A percentile compares a stretch with the other conserved stretches of the same genome.
These are phyloP conservation scores for Xiphias gladius DNA, from an alignment of 2,113 vertebrate genomes.

Conservation along the genomic window DNA sequence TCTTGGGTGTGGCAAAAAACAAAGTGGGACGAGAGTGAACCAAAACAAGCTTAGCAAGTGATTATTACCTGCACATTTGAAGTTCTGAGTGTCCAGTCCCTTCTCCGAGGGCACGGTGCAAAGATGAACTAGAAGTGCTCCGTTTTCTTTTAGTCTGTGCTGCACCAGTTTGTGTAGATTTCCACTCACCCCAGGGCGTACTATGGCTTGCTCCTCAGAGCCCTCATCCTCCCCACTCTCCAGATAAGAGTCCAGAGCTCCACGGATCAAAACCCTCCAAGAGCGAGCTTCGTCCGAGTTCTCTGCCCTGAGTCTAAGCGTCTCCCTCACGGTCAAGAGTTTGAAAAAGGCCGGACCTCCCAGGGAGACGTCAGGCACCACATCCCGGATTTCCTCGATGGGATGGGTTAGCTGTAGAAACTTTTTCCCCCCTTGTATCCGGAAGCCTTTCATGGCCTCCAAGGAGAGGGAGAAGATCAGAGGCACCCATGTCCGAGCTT, in stretches of 20 bases:
- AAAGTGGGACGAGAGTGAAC: too few species aligned
- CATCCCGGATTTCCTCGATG: conserved; percentile 91
- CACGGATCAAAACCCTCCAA: conserved; percentile 91
- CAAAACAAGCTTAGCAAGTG: not conserved
- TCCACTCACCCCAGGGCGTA: conserved; percentile 9
- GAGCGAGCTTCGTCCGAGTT: conserved; percentile 85
- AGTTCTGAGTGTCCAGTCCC: conserved; percentile 92
- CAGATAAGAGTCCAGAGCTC: conserved; percentile 90
- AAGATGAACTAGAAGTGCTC: conserved; percentile 88
- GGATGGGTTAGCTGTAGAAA: conserved; percentile 81
- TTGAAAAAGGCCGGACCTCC: conserved; percentile 93
- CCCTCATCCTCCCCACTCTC: conserved; percentile 87
- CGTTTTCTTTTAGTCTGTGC: conserved; percentile 88
- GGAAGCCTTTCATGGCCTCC: conserved; percentile 90
- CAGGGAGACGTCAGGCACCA: conserved; percentile 90
- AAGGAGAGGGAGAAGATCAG: conserved; percentile 92
- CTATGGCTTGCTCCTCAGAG: conserved; percentile 10
- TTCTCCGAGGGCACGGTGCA: conserved; percentile 90
- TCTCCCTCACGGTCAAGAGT: conserved; percentile 89
- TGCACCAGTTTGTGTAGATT: conserved; percentile 83
- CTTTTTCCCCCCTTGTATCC: conserved; percentile 85
- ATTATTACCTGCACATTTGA: conserved; percentile 93
- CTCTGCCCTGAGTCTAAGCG: conserved; percentile 89
- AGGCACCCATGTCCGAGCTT: conserved; percentile 83
- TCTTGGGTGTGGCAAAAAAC: too few species aligned